Evolutionary conservation across 1,140 invertebrate species (phyloP).

Genomic region (Marisa cornuarietis): DNA sequence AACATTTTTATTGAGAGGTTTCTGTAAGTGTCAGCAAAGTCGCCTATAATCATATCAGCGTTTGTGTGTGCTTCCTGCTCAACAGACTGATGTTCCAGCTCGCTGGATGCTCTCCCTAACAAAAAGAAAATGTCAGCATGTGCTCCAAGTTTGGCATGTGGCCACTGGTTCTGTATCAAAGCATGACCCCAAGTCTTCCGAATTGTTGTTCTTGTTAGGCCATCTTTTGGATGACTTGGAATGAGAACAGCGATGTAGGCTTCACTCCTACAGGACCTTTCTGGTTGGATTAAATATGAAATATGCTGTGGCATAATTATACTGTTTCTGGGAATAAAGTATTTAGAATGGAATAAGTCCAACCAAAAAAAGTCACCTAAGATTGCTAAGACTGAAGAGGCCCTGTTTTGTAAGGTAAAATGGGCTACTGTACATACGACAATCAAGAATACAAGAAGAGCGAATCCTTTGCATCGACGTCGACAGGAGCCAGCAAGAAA

Average conservation of each 20-base stretch:
- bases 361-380: too few relatives aligned
- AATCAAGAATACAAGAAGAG: too few relatives aligned
- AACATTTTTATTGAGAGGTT: constrained; percentile 90
- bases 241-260: constrained; percentile 2
- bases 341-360: too few relatives aligned
- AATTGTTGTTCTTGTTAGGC: background rate
- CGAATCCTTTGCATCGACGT: too few relatives aligned
- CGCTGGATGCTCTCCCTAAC: background rate
- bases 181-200: constrained; percentile 6
- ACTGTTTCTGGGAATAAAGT: too few relatives aligned
- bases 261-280: background rate
- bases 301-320: too few relatives aligned
- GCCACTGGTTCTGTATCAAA: background rate
- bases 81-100: constrained; percentile 51
- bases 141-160: background rate
- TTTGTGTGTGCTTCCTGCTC: constrained; percentile 72
- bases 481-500: too few relatives aligned
- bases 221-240: background rate
- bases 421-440: too few relatives aligned
- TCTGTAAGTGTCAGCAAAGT: constrained; percentile 80
- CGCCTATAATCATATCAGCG: constrained; percentile 82
- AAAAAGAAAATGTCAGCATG: constrained; percentile 7
- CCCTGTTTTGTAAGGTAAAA: too few relatives aligned
- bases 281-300: too few relatives aligned
- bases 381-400: too few relatives aligned